phyloP scores from a whole-genome alignment of 2,888 invertebrate species.

The Latrodectus hesperus region DNA sequence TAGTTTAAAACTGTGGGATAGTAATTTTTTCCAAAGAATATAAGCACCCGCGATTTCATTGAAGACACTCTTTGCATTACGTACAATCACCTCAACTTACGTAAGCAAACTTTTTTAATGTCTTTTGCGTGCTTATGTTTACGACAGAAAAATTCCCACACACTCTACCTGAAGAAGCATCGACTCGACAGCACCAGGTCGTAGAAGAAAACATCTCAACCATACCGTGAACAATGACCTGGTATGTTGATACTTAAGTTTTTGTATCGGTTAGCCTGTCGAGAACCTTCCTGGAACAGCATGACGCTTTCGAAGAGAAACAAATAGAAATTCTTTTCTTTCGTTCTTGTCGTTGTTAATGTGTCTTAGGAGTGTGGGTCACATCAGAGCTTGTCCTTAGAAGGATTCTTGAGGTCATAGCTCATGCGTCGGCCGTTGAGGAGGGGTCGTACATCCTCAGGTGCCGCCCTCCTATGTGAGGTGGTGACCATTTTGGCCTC shows the following conservation, averaged over 20 bases:
- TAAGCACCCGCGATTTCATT: too few species aligned
- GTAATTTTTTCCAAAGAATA: too few species aligned
- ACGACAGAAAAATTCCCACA: constrained; percentile 6
- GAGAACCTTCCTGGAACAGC: constrained; percentile 34
- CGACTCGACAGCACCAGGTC: constrained; percentile 6
- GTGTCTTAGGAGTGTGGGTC: neutral
- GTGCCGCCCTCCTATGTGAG: constrained; percentile 50
- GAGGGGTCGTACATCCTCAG: constrained; percentile 60
- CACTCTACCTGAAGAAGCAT: constrained; percentile 1
- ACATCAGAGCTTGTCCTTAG: constrained; percentile 67
- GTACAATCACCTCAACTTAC: too few species aligned
- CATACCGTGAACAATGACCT: neutral
- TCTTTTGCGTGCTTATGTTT: neutral
- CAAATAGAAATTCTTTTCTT: constrained; percentile 7
- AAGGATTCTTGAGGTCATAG: constrained; percentile 70
- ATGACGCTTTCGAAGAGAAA: constrained; percentile 4
- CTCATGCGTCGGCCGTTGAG: constrained; percentile 71
- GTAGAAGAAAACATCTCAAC: neutral
- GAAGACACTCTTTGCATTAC: too few species aligned
- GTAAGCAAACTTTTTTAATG: too few species aligned
- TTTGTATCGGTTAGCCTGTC: neutral
- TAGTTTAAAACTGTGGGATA: too few species aligned
- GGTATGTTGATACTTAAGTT: neutral
- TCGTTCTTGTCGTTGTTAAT: constrained; percentile 6
- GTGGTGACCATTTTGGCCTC: constrained; percentile 69